phyloP scores from a whole-genome alignment of 2,113 vertebrate genomes.

The Nymphicus hollandicus region DNA sequence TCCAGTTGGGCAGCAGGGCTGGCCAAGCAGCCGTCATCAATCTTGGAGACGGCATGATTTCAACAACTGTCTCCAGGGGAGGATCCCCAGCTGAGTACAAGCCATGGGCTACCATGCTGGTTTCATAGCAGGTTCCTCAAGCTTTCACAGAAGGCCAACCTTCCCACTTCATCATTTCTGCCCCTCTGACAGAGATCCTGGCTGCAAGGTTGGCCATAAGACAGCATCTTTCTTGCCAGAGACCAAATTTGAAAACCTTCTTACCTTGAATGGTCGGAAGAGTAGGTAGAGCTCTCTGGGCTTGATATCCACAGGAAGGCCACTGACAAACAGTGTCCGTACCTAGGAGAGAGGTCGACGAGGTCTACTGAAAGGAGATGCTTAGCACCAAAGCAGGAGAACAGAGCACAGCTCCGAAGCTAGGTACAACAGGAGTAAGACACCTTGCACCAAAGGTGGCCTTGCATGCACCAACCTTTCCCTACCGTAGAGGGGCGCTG shows the following conservation, averaged over 20 bases:
- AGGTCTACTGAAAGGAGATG: not conserved
- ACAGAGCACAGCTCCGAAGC: not conserved
- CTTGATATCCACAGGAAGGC: conserved; percentile 95
- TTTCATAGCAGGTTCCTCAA: not conserved
- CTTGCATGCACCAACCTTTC: not conserved
- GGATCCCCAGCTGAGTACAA: not conserved
- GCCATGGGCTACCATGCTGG: not conserved
- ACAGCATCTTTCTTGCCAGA: not conserved
- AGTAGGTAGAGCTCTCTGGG: conserved; percentile 96
- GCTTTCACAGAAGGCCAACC: not conserved
- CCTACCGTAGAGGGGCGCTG: fast-evolving
- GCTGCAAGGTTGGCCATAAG: not conserved
- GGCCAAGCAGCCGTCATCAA: not conserved
- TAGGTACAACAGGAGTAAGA: not conserved
- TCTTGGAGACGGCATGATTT: not conserved
- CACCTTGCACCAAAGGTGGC: not conserved
- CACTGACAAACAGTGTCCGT: conserved; percentile 95
- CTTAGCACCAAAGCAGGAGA: not conserved
- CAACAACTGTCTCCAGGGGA: not conserved
- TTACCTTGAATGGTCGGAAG: conserved; percentile 96
- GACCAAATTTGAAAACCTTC: not conserved
- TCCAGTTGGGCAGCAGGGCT: not conserved
- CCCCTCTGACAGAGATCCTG: not conserved
- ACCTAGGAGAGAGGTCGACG: conserved; percentile 67
- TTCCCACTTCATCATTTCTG: not conserved